Evolutionary conservation across 2,888 invertebrate genomes (phyloP), one percentile per base, ranked within the genome.

Genomic region (Drosophila mettleri): DNA sequence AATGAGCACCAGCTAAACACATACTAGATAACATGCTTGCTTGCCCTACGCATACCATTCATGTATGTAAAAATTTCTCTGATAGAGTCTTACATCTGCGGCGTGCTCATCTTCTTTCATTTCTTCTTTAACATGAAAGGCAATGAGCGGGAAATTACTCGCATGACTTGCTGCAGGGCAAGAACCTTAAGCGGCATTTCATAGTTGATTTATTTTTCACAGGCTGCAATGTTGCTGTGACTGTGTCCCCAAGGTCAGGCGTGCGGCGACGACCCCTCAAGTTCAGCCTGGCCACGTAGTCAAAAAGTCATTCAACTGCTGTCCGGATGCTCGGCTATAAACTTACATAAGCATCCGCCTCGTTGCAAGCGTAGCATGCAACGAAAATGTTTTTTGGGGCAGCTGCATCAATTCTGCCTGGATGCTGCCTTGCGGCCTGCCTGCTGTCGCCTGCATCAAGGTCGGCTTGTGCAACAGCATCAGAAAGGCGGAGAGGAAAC

Each of bases 261-360:
- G 62, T 33, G 74, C 55, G 71, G 71, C 55, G 71, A 70, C 59
- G 72, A 74, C 72, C 74, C 63, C 72, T 67, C 73, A 74, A 76
- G 74, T 77, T 77, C 77, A 84, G 62, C 57, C 57, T 69, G n/a
- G 24, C 27, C 61, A 38, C 55, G 59, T 60, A 59, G 63, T 29
- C 55, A 53, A 43, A 27, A 48, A 76, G 83, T 84, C 87, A 85
- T 85, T 84, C 86, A 84, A 87, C 83, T 82, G 70, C 36, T 65
- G 48, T 60, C 46, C 27, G 49, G 57, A 46, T 27, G n/a, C 10
- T 53, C 38, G 43, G 46, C 22, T 58, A 53, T 70, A 38, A 38
- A 51, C 61, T 84, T 82, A 74, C 82, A 82, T 72, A 87, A 84
- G 80, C 77, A 69, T 79, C 68, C 48, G 60, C 38, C 27, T 16